Percentiles rank a stretch among this genome's conserved stretches.
These are phyloP conservation scores for Thereuonema tuberculata DNA, from an alignment of 1,140 invertebrate species.

Conservation along the genomic window DNA sequence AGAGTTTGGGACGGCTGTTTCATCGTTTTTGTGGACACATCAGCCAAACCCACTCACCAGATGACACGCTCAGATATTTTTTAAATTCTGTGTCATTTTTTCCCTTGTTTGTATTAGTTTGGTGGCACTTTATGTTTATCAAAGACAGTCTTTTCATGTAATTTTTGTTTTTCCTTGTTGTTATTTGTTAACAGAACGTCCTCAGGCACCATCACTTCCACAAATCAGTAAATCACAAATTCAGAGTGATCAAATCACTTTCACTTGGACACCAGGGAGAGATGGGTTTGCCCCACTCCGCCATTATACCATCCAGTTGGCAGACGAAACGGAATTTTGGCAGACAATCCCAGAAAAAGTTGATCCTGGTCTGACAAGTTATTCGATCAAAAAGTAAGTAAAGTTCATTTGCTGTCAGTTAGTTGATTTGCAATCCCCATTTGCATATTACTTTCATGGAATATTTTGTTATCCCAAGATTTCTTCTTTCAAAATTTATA, in stretches of 20 bases:
- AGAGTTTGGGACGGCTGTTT: too few species aligned
- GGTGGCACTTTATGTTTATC: too few species aligned
- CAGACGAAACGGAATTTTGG: constrained; percentile 64
- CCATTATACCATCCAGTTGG: constrained; percentile 82
- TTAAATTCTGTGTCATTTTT: too few species aligned
- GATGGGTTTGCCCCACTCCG: constrained; percentile 87
- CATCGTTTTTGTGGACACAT: too few species aligned
- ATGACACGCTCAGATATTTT: too few species aligned
- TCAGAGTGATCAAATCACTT: constrained; percentile 78
- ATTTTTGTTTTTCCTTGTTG: background rate
- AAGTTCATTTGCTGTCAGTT: too few species aligned
- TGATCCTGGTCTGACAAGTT: constrained; percentile 65
- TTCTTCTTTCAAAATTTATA: too few species aligned
- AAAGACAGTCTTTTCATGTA: background rate
- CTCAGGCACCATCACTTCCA: constrained; percentile 69
- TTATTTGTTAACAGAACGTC: constrained; percentile 41
- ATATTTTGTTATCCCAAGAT: too few species aligned
- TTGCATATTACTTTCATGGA: too few species aligned
- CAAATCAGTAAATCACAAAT: constrained; percentile 73
- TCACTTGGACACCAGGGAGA: constrained; percentile 82
- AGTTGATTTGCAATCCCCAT: too few species aligned
- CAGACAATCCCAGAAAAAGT: constrained; percentile 63
- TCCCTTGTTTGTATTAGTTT: too few species aligned
- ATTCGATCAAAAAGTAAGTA: constrained; percentile 50
- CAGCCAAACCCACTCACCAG: too few species aligned